A percentile compares a stretch with the other conserved stretches of the same genome.
phyloP scores from a whole-genome alignment of 2,888 invertebrate genomes.

The Eulithis prunata region DNA sequence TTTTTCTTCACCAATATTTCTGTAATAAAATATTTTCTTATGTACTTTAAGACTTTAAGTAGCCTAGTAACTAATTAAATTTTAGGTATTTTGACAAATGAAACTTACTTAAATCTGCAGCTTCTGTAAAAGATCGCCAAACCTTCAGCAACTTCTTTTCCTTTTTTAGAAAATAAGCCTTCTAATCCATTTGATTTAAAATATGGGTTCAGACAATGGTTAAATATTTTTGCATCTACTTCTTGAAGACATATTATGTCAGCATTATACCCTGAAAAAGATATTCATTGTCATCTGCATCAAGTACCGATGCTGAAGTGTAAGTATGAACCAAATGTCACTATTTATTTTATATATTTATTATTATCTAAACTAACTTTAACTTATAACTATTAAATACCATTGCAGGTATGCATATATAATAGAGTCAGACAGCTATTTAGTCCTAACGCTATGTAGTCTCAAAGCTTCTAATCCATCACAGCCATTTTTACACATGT shows the following conservation, averaged over 20 bases:
- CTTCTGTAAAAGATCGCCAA: constrained; percentile 90
- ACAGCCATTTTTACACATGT: too few species aligned
- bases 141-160: constrained; percentile 91
- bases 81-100: neutral
- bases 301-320: too few species aligned
- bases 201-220: constrained; percentile 86
- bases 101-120: constrained; percentile 86
- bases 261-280: constrained; percentile 90
- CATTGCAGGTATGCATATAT: too few species aligned
- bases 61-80: too few species aligned
- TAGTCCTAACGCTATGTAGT: too few species aligned
- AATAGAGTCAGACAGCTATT: too few species aligned
- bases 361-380: too few species aligned
- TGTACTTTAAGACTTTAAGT: too few species aligned
- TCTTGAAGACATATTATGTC: constrained; percentile 97
- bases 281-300: neutral
- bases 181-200: constrained; percentile 82
- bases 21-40: constrained; percentile 46
- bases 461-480: too few species aligned
- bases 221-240: constrained; percentile 92
- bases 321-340: too few species aligned
- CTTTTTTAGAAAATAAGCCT: constrained; percentile 89
- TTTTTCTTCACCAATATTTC: constrained; percentile 79
- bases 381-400: too few species aligned
- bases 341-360: too few species aligned